These are phyloP conservation scores for Glaucidium brasilianum DNA, from an alignment of 2,113 vertebrate species.

Conservation along the genomic window DNA sequence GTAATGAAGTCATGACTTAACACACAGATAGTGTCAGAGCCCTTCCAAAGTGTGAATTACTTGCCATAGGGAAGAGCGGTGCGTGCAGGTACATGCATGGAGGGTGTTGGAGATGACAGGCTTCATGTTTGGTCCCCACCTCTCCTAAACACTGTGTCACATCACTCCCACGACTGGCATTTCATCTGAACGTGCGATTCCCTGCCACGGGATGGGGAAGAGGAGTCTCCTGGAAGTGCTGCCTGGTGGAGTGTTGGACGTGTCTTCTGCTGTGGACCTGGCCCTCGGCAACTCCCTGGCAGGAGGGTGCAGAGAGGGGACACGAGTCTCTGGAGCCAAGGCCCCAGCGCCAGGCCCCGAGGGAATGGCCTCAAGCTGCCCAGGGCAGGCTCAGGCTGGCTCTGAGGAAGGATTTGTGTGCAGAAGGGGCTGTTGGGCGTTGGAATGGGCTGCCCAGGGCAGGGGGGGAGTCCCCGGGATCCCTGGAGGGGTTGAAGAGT, in stretches of 20 bases:
- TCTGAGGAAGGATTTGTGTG: no score
- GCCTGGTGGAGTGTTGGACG: background rate
- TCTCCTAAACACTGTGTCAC: background rate
- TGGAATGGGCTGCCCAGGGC: no score
- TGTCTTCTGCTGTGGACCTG: background rate
- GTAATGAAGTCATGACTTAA: background rate
- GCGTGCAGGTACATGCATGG: background rate
- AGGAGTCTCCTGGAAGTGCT: background rate
- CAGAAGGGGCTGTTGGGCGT: no score
- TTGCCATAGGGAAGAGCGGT: background rate
- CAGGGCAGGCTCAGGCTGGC: background rate
- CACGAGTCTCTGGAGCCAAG: no score
- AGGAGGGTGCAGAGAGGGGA: no score
- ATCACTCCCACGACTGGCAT: accelerated
- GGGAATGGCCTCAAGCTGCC: no score
- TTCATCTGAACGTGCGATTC: accelerated
- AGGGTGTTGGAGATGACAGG: background rate
- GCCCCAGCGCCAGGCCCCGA: no score
- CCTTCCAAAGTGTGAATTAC: accelerated
- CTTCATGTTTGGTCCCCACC: background rate
- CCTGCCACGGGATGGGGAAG: background rate
- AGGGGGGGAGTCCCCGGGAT: no score
- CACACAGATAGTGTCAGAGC: background rate
- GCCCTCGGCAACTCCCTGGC: no score
- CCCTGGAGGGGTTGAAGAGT: no score